Conservation (phyloP, 2,113 vertebrate species). For the Pluvianellus socialis region DNA sequence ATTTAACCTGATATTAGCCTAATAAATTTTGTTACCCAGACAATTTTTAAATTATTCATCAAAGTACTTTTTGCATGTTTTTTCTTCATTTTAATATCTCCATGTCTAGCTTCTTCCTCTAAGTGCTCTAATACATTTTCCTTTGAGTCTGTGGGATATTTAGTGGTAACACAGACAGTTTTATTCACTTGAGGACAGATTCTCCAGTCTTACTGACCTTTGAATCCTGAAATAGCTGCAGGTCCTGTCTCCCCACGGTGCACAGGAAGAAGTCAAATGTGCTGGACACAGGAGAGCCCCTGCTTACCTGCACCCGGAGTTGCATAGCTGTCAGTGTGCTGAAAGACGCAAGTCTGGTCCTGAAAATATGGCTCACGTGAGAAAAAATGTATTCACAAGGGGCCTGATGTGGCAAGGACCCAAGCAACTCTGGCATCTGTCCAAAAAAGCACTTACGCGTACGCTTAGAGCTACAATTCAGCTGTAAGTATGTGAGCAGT, state of each 20-base stretch:
- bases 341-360: not conserved
- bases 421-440: slow-evolving; percentile 14
- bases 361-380: not conserved
- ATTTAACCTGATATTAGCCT: not conserved
- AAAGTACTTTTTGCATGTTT: not conserved
- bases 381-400: slow-evolving; percentile 39
- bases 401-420: slow-evolving; percentile 13
- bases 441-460: slow-evolving; percentile 46
- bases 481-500: slow-evolving; percentile 2
- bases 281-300: not conserved
- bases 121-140: not conserved
- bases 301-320: not conserved
- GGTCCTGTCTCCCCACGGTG: not conserved
- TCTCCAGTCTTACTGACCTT: not conserved
- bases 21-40: not conserved
- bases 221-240: not conserved
- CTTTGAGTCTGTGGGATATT: not conserved
- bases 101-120: not conserved
- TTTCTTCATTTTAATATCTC: not conserved
- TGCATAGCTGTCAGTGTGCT: not conserved
- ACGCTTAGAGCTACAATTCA: not conserved
- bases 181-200: not conserved
- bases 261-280: not conserved
- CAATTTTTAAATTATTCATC: not conserved
- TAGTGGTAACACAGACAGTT: not conserved